Conservation (phyloP, 2,797 vertebrate species). For the Rhabdomys pumilio region DNA sequence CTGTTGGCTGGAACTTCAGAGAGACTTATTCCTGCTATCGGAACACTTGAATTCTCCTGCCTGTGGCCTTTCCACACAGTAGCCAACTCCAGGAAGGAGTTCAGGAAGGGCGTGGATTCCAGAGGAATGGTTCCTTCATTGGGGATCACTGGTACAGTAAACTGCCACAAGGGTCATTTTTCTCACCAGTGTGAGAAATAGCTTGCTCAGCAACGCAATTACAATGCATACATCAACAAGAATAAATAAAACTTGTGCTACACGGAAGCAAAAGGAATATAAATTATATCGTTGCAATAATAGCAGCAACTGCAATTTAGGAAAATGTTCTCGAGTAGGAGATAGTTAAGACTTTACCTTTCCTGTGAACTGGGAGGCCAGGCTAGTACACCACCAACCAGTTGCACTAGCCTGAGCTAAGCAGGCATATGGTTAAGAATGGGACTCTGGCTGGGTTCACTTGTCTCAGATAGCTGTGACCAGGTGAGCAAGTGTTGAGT, state of each 20-base stretch:
- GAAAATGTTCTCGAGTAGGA: not conserved
- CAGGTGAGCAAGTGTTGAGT: not conserved
- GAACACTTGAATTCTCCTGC: not conserved
- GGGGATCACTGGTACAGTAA: not conserved
- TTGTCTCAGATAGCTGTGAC: not conserved
- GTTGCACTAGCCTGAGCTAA: not conserved
- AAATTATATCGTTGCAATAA: not conserved
- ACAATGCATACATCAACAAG: slow-evolving; percentile 15
- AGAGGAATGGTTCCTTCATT: not conserved
- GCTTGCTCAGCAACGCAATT: not conserved
- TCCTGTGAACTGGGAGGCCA: not conserved
- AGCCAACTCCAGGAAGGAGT: not conserved
- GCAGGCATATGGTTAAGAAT: not conserved
- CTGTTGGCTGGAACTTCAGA: not conserved
- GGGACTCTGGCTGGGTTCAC: not conserved
- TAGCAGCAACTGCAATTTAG: not conserved
- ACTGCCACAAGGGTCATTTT: not conserved
- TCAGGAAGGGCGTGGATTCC: not conserved
- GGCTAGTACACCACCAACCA: not conserved
- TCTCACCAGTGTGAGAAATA: not conserved
- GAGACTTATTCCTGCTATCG: not conserved
- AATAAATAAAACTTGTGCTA: slow-evolving; percentile 30
- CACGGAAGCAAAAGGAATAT: not conserved
- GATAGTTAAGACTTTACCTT: not conserved
- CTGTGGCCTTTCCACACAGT: not conserved